A percentile compares a stretch with the other conserved stretches of the same genome.
Conservation (phyloP, 53 echinoderm and acorn worm genomes). For the Echinometra lucunter region DNA sequence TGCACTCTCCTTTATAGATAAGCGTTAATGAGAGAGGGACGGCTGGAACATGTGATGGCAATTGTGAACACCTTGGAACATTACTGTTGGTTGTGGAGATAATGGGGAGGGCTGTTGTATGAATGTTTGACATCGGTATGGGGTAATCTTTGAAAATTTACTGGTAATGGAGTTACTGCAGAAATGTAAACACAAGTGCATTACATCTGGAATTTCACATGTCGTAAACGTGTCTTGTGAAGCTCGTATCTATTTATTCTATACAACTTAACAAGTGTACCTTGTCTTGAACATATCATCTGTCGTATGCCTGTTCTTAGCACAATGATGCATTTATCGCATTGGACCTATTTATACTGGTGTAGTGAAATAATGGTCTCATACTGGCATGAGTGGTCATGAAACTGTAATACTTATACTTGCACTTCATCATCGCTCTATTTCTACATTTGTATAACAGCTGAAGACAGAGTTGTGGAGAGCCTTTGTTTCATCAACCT, state of each 20-base stretch:
- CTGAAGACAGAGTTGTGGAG: too few relatives aligned
- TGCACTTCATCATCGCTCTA: too few relatives aligned
- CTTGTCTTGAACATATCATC: neutral
- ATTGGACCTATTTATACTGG: too few relatives aligned
- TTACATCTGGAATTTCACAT: neutral
- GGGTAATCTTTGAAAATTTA: neutral
- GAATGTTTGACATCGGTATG: neutral
- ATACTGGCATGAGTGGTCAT: too few relatives aligned
- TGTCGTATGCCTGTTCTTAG: neutral
- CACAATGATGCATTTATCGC: neutral
- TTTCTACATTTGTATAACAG: too few relatives aligned
- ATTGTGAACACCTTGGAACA: neutral
- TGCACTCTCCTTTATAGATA: too few relatives aligned
- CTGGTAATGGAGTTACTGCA: neutral
- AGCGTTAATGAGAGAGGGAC: neutral
- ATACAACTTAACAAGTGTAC: neutral
- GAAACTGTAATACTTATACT: too few relatives aligned
- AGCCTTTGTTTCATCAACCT: too few relatives aligned
- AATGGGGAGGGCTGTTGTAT: neutral
- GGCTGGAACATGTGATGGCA: slow-evolving; percentile 4
- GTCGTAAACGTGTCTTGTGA: neutral
- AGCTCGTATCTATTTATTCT: neutral
- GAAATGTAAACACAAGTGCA: neutral
- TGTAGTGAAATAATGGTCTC: too few relatives aligned
- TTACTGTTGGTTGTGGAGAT: neutral